phyloP scores from a whole-genome alignment of 2,888 invertebrate genomes.

The Unio delphinus region DNA sequence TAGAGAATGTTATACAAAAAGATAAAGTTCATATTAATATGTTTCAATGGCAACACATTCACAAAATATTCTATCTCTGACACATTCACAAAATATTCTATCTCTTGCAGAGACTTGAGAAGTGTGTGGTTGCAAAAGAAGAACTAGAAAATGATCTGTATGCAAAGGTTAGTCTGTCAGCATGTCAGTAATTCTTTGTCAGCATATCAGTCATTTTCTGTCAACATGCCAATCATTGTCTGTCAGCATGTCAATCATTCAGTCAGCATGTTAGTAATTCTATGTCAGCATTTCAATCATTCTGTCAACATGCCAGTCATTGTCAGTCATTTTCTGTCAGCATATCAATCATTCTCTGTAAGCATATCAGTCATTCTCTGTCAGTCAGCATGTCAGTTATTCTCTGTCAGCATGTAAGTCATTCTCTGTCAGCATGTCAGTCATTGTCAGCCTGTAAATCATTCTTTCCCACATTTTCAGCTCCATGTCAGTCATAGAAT shows the following conservation, averaged over 20 bases:
- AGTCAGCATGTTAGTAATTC: too few relatives aligned
- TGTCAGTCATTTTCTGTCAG: too few relatives aligned
- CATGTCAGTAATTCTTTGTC: too few relatives aligned
- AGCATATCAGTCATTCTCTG: background rate
- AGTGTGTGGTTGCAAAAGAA: conserved; percentile 65
- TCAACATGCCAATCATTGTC: background rate
- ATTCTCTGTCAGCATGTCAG: too few relatives aligned
- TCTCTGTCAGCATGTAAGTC: too few relatives aligned
- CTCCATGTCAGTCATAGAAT: too few relatives aligned
- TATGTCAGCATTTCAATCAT: too few relatives aligned
- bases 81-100: background rate
- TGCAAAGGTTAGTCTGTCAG: conserved; percentile 51
- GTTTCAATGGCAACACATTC: background rate
- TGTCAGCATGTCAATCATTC: background rate
- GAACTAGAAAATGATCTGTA: conserved; percentile 62
- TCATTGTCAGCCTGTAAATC: too few relatives aligned
- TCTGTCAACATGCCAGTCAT: background rate
- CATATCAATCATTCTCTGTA: too few relatives aligned
- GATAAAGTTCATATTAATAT: background rate
- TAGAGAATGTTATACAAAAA: background rate
- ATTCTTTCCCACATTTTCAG: too few relatives aligned
- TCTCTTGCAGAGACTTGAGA: conserved; percentile 58
- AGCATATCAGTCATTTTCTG: too few relatives aligned
- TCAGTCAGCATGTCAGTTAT: background rate
- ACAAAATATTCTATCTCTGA: background rate